Evolutionary conservation across 2,888 invertebrate genomes (phyloP).

Genomic region (Caenorhabditis sp.): DNA sequence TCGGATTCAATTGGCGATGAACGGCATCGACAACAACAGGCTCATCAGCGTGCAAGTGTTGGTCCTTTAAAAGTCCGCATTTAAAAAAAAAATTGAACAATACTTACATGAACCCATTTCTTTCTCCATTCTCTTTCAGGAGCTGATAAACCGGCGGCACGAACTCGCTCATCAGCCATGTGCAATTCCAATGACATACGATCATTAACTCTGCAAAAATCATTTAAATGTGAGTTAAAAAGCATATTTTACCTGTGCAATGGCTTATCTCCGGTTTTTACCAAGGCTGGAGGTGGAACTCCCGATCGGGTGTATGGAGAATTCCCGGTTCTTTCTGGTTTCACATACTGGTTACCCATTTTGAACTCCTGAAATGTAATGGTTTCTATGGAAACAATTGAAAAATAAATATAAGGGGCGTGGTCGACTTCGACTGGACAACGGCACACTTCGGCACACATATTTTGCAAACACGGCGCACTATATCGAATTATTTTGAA

Average conservation of each 20-base stretch:
- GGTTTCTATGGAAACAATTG: constrained; percentile 1
- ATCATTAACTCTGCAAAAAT: constrained; percentile 56
- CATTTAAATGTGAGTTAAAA: not conserved
- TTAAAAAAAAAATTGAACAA: not conserved
- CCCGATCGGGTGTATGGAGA: constrained; percentile 69
- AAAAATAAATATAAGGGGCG: not conserved
- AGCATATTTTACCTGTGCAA: constrained; percentile 52
- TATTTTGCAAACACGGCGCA: not conserved
- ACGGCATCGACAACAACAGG: constrained; percentile 70
- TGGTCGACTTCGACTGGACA: not conserved
- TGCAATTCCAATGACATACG: constrained; percentile 70
- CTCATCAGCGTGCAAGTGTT: constrained; percentile 70
- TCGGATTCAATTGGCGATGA: constrained; percentile 68
- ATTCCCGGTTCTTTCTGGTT: constrained; percentile 63
- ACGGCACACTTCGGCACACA: too few relatives aligned
- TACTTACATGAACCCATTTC: constrained; percentile 55
- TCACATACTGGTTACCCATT: constrained; percentile 69
- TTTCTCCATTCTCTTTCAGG: constrained; percentile 70
- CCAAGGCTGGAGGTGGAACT: constrained; percentile 63
- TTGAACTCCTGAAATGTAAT: not conserved
- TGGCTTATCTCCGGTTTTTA: constrained; percentile 62
- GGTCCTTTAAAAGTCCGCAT: constrained; percentile 49
- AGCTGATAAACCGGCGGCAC: constrained; percentile 64
- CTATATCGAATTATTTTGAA: not conserved
- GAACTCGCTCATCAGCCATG: constrained; percentile 64